These are phyloP conservation scores for Lycocerus yunnanus DNA, from an alignment of 2,888 invertebrate genomes.

Conservation along the genomic window DNA sequence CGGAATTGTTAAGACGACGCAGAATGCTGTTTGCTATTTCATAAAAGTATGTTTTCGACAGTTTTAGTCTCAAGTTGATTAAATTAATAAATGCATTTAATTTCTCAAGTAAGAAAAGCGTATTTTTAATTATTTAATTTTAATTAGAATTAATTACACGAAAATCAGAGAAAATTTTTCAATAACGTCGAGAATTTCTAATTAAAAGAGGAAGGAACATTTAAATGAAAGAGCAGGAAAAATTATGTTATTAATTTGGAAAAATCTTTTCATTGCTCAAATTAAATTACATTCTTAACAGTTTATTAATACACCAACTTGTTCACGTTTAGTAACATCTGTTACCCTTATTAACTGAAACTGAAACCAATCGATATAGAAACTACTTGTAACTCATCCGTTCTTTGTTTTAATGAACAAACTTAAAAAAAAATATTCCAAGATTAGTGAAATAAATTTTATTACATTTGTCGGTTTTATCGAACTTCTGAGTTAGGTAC, in stretches of 20 bases:
- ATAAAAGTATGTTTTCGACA: too few relatives aligned
- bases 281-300: neutral
- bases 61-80: too few relatives aligned
- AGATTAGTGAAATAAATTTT: neutral
- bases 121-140: neutral
- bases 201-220: neutral
- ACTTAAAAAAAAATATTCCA: neutral
- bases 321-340: constrained; percentile 9
- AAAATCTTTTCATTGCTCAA: neutral
- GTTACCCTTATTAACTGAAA: constrained; percentile 16
- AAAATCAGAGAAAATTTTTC: neutral
- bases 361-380: constrained; percentile 15
- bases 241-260: neutral
- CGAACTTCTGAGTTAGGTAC: neutral
- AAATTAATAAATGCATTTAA: too few relatives aligned
- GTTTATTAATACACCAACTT: neutral
- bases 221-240: neutral
- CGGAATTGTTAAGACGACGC: too few relatives aligned
- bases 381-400: constrained; percentile 15
- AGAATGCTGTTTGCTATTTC: too few relatives aligned
- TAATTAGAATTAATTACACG: neutral
- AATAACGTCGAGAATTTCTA: neutral
- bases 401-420: neutral
- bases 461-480: neutral
- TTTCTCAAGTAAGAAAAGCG: too few relatives aligned